Conservation (phyloP, 2,888 invertebrate species). For the Idaea aversata region DNA sequence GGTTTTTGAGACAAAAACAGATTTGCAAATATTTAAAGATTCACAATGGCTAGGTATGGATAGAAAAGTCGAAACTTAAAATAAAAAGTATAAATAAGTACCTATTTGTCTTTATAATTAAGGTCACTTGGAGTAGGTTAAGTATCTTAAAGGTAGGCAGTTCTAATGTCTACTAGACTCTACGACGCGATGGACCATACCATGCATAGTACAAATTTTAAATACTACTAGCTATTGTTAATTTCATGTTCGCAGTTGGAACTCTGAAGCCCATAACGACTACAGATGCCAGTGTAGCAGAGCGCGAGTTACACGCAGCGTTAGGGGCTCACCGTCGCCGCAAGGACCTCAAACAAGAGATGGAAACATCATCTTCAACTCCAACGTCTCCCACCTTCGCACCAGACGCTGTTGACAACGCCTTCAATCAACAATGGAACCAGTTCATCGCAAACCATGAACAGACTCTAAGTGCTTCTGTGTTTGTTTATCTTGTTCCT, state of each 20-base stretch:
- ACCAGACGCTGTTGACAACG: conserved; percentile 40
- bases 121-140: too few relatives aligned
- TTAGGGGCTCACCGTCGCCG: conserved; percentile 48
- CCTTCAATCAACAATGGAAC: conserved; percentile 49
- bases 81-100: too few relatives aligned
- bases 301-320: conserved; percentile 54
- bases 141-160: too few relatives aligned
- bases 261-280: neutral
- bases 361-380: conserved; percentile 9
- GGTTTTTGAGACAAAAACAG: too few relatives aligned
- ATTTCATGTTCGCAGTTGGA: neutral
- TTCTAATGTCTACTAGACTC: too few relatives aligned
- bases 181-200: too few relatives aligned
- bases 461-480: conserved; percentile 31
- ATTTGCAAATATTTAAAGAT: too few relatives aligned
- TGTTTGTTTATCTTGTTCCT: conserved; percentile 35
- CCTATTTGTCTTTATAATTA: too few relatives aligned
- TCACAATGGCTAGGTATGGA: too few relatives aligned
- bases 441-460: conserved; percentile 43
- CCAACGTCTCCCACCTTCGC: conserved; percentile 32
- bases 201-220: too few relatives aligned
- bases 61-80: too few relatives aligned
- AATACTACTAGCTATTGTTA: too few relatives aligned
- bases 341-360: conserved; percentile 28
- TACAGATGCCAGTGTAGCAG: conserved; percentile 41